Percentiles rank a stretch among this genome's conserved stretches.
phyloP scores from a whole-genome alignment of 2,797 vertebrate species.

The Buceros bicornis region DNA sequence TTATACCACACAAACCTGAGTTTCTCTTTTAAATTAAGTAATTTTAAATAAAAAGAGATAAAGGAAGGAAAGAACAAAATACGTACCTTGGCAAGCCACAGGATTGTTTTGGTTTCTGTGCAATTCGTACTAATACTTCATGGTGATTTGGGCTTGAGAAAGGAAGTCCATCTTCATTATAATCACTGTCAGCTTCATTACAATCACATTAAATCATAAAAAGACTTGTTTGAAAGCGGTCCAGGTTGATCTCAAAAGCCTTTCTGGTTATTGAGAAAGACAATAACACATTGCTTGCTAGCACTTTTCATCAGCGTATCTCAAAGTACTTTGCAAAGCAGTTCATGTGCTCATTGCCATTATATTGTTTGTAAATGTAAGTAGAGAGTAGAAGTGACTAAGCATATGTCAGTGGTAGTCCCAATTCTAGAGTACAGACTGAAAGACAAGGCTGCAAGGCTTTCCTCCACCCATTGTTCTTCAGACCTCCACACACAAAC shows the following conservation, averaged over 20 bases:
- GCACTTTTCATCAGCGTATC: neutral
- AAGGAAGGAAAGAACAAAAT: neutral
- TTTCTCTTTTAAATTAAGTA: neutral
- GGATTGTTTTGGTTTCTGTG: neutral
- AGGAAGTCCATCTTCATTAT: neutral
- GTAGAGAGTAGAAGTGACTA: neutral
- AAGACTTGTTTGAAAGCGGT: neutral
- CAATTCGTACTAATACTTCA: neutral
- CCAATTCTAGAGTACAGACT: neutral
- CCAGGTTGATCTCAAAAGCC: neutral
- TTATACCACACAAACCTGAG: neutral
- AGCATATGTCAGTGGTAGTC: neutral
- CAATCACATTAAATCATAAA: neutral
- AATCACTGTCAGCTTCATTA: neutral
- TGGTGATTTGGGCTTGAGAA: neutral
- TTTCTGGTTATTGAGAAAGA: neutral
- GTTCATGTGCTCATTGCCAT: neutral
- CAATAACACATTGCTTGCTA: neutral
- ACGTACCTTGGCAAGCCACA: neutral
- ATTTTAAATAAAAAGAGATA: neutral
- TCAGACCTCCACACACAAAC: neutral
- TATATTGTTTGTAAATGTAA: neutral
- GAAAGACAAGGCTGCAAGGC: neutral
- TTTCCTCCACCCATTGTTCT: neutral
- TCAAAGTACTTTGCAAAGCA: neutral